Evolutionary conservation across 2,797 vertebrate genomes (phyloP).

Genomic region (Clarias pachynema): DNA sequence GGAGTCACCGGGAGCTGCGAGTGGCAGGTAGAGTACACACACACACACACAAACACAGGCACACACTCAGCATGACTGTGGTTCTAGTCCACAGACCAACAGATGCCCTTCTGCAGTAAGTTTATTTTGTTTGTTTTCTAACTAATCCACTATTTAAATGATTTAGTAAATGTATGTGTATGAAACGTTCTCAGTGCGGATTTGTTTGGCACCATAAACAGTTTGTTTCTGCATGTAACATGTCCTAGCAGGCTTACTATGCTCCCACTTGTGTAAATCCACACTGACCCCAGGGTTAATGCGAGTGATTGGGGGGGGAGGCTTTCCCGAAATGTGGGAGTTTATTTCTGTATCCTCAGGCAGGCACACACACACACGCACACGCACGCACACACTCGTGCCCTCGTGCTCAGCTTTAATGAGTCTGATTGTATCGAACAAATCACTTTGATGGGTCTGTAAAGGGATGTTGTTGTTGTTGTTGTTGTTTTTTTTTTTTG

Average conservation of each 20-base stretch:
- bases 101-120: constrained; percentile 23
- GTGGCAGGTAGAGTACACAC: constrained; percentile 88
- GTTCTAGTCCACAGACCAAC: constrained; percentile 21
- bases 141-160: background rate
- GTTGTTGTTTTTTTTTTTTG: background rate
- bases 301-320: background rate
- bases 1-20: constrained; percentile 93
- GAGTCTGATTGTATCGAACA: constrained; percentile 10
- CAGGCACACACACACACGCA: background rate
- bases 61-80: constrained; percentile 35
- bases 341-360: background rate
- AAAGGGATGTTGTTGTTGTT: background rate
- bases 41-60: constrained; percentile 27
- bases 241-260: background rate
- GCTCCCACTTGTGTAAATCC: background rate
- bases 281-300: background rate
- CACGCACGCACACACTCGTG: too few species aligned
- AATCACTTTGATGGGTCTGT: constrained; percentile 13
- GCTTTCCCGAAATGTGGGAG: background rate
- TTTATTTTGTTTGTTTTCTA: background rate
- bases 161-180: background rate
- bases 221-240: background rate
- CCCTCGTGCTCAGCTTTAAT: background rate
- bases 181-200: background rate
- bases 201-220: background rate